Evolutionary conservation across 2,797 vertebrate species (phyloP).

Genomic region (Remorina albescens): DNA sequence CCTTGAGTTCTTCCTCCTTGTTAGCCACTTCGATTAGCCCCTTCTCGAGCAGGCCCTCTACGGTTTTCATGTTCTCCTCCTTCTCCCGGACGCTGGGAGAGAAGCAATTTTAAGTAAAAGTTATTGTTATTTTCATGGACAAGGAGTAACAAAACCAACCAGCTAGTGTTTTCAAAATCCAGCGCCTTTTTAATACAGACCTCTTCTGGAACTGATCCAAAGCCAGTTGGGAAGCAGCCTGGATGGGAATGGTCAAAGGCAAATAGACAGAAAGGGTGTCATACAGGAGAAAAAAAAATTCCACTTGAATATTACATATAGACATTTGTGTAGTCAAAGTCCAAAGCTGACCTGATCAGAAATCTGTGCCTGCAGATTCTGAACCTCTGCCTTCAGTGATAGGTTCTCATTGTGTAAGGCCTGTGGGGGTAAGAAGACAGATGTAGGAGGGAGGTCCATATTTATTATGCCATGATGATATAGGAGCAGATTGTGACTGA

Average conservation of each 20-base stretch:
- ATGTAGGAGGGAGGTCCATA: background rate
- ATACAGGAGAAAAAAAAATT: conserved; percentile 4
- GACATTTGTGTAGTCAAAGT: background rate
- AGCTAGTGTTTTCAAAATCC: conserved; percentile 16
- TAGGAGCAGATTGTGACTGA: background rate
- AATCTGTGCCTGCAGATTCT: conserved; percentile 91
- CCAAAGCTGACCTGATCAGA: conserved; percentile 90
- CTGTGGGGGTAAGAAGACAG: conserved; percentile 73
- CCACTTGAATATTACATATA: background rate
- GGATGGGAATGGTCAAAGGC: conserved; percentile 20
- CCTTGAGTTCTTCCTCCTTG: conserved; percentile 94
- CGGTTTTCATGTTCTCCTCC: conserved; percentile 94
- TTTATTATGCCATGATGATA: conserved; percentile 4
- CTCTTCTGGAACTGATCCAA: conserved; percentile 94
- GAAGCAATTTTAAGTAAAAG: background rate
- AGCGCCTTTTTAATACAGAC: conserved; percentile 79
- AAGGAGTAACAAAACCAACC: conserved; percentile 10
- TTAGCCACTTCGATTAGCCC: conserved; percentile 96
- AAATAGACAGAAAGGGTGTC: conserved; percentile 36
- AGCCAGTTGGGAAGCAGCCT: conserved; percentile 82
- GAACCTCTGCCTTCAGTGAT: conserved; percentile 91
- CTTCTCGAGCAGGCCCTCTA: conserved; percentile 93
- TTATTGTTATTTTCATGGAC: background rate
- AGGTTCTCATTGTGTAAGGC: conserved; percentile 93
- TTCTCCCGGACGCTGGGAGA: conserved; percentile 88